Evolutionary conservation across 2,888 invertebrate species (phyloP).

Genomic region (Stictocephala bisonia): DNA sequence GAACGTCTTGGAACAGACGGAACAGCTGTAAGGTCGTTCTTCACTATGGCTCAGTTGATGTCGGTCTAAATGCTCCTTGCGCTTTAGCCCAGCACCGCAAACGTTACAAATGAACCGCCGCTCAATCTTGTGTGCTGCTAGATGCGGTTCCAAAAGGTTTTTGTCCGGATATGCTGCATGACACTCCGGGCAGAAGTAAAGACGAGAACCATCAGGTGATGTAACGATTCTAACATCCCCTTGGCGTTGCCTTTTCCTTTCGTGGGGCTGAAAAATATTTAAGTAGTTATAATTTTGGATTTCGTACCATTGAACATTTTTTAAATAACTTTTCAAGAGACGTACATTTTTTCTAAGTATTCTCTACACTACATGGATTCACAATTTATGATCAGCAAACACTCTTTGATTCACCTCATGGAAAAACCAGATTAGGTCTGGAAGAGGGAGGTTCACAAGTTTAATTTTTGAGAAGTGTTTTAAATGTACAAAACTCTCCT

Average conservation of each 20-base stretch:
- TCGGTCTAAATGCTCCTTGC: conserved; percentile 67
- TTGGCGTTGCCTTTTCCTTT: conserved; percentile 50
- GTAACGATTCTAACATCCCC: conserved; percentile 60
- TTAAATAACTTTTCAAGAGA: too few species aligned
- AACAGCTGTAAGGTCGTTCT: conserved; percentile 63
- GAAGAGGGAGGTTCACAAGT: too few species aligned
- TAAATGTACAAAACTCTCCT: too few species aligned
- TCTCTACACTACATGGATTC: too few species aligned
- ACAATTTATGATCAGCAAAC: too few species aligned
- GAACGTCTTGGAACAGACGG: conserved; percentile 60
- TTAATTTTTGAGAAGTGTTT: too few species aligned
- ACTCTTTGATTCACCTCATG: too few species aligned
- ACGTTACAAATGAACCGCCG: conserved; percentile 66
- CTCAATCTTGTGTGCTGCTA: conserved; percentile 60
- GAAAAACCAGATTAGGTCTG: too few species aligned
- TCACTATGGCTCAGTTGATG: conserved; percentile 67
- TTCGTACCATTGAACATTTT: too few species aligned
- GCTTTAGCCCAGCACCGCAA: conserved; percentile 68
- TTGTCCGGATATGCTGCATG: conserved; percentile 66
- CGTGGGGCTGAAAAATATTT: conserved; percentile 6
- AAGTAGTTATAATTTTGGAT: too few species aligned
- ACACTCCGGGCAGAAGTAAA: conserved; percentile 67
- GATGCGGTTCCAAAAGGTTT: conserved; percentile 65
- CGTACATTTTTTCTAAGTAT: too few species aligned
- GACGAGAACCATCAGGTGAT: conserved; percentile 64